A percentile compares a stretch with the other conserved stretches of the same genome.
These are phyloP conservation scores for Acromyrmex heyeri DNA, from an alignment of 1,140 invertebrate species.

Conservation along the genomic window DNA sequence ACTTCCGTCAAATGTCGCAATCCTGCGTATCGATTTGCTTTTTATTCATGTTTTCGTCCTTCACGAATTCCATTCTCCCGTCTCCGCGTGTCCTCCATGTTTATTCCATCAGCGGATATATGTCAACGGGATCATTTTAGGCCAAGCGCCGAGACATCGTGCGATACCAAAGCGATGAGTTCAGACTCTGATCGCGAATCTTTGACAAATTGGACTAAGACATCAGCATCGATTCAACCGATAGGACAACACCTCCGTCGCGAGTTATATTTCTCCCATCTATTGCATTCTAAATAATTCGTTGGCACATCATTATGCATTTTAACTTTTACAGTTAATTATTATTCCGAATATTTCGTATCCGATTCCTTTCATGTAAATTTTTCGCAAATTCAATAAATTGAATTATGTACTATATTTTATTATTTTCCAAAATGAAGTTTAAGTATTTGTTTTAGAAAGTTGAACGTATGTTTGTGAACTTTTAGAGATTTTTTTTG, in stretches of 20 bases:
- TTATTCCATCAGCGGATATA: background rate
- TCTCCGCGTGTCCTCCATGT: slow-evolving; percentile 6
- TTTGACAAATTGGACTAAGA: background rate
- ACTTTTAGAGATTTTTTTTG: too few species aligned
- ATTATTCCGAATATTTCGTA: too few species aligned
- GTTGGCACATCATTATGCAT: slow-evolving; percentile 15
- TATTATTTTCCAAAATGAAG: too few species aligned
- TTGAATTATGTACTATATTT: too few species aligned
- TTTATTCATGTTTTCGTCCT: slow-evolving; percentile 24
- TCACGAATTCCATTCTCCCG: slow-evolving; percentile 22
- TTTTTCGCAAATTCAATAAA: too few species aligned
- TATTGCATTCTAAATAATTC: background rate
- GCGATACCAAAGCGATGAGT: slow-evolving; percentile 2
- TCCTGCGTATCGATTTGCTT: slow-evolving; percentile 56
- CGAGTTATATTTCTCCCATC: background rate
- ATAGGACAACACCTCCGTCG: background rate
- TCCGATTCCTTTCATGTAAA: too few species aligned
- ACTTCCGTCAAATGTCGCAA: slow-evolving; percentile 59
- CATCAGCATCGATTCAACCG: background rate
- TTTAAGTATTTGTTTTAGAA: too few species aligned
- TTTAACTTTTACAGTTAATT: background rate
- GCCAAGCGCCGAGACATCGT: slow-evolving; percentile 4
- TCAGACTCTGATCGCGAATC: background rate
- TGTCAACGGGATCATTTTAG: slow-evolving; percentile 29
- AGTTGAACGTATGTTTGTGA: too few species aligned